Evolutionary conservation across 2,113 vertebrate genomes (phyloP).

Genomic region (Gymnorhina tibicen): DNA sequence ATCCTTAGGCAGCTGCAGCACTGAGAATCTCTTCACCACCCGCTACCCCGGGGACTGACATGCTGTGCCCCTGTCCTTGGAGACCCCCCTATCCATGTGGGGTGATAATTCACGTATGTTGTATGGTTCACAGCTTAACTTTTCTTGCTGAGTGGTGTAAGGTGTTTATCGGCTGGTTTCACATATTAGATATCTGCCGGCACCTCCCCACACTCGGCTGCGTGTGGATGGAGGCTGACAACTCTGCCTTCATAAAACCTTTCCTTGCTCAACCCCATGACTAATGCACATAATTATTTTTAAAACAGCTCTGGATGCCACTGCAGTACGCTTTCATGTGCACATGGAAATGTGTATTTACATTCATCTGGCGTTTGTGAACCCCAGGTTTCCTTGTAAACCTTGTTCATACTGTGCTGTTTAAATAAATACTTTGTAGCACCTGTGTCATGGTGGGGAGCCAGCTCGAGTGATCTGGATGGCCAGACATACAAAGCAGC

Average conservation of each 20-base stretch:
- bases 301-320: slow-evolving; percentile 33
- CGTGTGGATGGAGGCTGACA: slow-evolving; percentile 42
- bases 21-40: background rate
- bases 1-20: background rate
- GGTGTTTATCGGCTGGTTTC: background rate
- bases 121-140: background rate
- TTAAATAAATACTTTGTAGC: background rate
- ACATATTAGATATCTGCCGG: slow-evolving; percentile 20
- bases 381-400: background rate
- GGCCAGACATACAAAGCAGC: background rate
- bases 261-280: slow-evolving; percentile 48
- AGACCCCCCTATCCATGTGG: rapidly evolving
- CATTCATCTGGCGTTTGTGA: background rate
- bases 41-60: background rate
- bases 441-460: background rate
- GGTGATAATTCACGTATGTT: background rate
- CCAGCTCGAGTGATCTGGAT: background rate
- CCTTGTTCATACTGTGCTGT: background rate
- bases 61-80: background rate
- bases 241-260: slow-evolving; percentile 18
- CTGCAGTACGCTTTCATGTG: background rate
- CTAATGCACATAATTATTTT: slow-evolving; percentile 64
- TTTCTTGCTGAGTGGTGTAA: background rate
- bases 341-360: background rate
- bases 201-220: background rate